Conservation (phyloP, 2,888 invertebrate genomes). For the Taenaris catops region DNA sequence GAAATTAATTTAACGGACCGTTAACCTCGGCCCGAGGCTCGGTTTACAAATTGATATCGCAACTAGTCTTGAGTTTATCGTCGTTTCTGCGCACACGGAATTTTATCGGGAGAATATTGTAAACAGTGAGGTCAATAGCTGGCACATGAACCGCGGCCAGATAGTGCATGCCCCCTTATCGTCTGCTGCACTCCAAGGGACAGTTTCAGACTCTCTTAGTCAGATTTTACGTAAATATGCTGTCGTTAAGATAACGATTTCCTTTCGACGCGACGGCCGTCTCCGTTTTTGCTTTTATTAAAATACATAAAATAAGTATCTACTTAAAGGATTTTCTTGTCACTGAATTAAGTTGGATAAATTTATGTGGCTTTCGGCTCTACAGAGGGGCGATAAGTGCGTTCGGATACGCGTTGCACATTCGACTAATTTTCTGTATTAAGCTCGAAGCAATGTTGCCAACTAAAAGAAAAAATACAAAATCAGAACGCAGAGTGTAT, state of each 20-base stretch:
- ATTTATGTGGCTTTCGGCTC: constrained; percentile 22
- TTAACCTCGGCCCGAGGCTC: constrained; percentile 65
- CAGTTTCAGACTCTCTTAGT: constrained; percentile 60
- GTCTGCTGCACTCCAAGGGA: constrained; percentile 57
- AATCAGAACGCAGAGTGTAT: constrained; percentile 30
- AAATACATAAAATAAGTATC: constrained; percentile 53
- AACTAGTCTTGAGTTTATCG: constrained; percentile 41
- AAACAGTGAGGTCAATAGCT: constrained; percentile 74
- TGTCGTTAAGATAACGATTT: constrained; percentile 74
- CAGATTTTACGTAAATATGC: constrained; percentile 74
- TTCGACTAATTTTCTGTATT: constrained; percentile 19
- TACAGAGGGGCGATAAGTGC: constrained; percentile 15
- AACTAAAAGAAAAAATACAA: too few species aligned
- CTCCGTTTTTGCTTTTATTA: constrained; percentile 59
- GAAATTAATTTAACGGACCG: constrained; percentile 63
- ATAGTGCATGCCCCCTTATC: constrained; percentile 62
- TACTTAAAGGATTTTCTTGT: constrained; percentile 52
- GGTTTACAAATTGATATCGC: constrained; percentile 57
- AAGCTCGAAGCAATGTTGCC: constrained; percentile 11
- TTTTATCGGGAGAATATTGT: constrained; percentile 43
- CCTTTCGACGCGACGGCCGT: constrained; percentile 58
- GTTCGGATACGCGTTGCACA: constrained; percentile 15
- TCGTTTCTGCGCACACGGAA: constrained; percentile 50
- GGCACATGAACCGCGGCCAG: constrained; percentile 59
- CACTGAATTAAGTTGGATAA: constrained; percentile 44